phyloP scores from a whole-genome alignment of 2,113 vertebrate species.

The Neoarius graeffei region DNA sequence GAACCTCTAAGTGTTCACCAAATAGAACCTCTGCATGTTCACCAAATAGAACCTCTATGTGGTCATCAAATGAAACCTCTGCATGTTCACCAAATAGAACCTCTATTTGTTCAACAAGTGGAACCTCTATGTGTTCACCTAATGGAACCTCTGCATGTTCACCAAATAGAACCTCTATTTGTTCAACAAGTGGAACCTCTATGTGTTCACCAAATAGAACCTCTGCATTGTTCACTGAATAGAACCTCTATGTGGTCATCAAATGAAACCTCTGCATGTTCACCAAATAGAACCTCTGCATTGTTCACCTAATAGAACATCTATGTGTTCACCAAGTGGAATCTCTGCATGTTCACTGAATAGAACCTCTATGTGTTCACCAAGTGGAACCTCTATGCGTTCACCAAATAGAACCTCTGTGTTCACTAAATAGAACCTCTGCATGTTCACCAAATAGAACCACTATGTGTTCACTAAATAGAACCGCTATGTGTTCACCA shows the following conservation, averaged over 20 bases:
- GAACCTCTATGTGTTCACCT: no score
- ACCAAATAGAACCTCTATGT: neutral
- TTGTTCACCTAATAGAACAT: neutral
- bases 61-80: neutral
- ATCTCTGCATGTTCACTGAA: neutral
- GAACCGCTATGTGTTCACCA: neutral
- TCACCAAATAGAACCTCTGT: neutral
- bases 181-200: no score
- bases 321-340: neutral
- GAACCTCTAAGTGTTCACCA: no score
- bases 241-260: neutral
- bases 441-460: neutral
- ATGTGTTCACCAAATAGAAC: no score
- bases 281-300: neutral
- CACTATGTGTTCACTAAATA: neutral
- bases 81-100: neutral
- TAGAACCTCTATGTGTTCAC: neutral
- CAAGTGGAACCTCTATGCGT: neutral
- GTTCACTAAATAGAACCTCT: neutral
- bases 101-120: no score
- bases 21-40: neutral
- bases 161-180: no score
- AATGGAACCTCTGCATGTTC: no score
- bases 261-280: neutral
- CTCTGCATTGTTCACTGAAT: no score